Conservation (phyloP, 1,140 invertebrate genomes). For the Gonioctena quinquepunctata region DNA sequence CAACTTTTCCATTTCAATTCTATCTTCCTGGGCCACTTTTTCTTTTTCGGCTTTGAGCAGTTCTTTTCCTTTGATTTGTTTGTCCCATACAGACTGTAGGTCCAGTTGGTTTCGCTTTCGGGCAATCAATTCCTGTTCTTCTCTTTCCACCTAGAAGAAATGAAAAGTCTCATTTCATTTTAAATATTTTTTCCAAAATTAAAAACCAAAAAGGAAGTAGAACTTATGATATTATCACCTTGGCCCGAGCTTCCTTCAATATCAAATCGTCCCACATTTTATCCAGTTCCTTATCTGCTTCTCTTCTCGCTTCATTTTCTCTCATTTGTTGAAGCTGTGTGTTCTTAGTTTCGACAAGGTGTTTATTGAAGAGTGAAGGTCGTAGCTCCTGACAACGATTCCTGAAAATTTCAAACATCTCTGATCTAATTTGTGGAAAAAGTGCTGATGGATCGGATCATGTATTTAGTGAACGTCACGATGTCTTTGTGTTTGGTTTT, state of each 20-base stretch:
- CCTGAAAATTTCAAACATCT: conserved; percentile 38
- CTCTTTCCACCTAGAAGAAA: conserved; percentile 45
- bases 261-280: conserved; percentile 48
- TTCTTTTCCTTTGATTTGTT: conserved; percentile 47
- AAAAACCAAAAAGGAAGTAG: too few species aligned
- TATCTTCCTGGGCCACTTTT: conserved; percentile 38
- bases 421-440: too few species aligned
- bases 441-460: too few species aligned
- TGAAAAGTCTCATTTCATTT: too few species aligned
- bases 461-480: too few species aligned
- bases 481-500: too few species aligned
- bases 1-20: conserved; percentile 39
- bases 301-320: conserved; percentile 48
- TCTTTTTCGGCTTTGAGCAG: conserved; percentile 36
- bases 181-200: too few species aligned
- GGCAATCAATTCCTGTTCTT: conserved; percentile 44
- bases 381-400: conserved; percentile 42
- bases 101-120: conserved; percentile 32
- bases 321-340: conserved; percentile 51
- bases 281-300: conserved; percentile 47
- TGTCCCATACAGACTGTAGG: conserved; percentile 40
- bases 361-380: conserved; percentile 37
- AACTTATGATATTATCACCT: too few species aligned
- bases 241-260: conserved; percentile 39
- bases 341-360: conserved; percentile 47